Conservation (phyloP, 2,113 vertebrate species). For the Callorhinus ursinus region DNA sequence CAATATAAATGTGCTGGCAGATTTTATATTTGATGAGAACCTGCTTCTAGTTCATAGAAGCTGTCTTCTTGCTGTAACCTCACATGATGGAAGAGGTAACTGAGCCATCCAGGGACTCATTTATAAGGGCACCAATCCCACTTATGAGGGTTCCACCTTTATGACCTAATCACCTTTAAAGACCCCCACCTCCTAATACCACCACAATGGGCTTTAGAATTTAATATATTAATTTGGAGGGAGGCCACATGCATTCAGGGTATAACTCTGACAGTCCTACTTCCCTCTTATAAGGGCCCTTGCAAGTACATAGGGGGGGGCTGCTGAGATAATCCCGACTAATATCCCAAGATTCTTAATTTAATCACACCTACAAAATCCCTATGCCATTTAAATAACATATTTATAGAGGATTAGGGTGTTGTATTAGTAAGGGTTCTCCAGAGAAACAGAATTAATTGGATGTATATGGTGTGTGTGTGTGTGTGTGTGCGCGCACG, state of each 20-base stretch:
- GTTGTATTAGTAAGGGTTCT: neutral
- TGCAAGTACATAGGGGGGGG: neutral
- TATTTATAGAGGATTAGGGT: neutral
- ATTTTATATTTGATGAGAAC: neutral
- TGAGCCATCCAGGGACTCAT: neutral
- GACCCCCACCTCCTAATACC: neutral
- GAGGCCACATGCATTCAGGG: neutral
- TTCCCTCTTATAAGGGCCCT: neutral
- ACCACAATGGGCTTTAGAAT: neutral
- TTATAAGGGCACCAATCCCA: neutral
- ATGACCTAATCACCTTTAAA: neutral
- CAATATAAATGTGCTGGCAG: neutral
- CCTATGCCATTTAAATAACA: neutral
- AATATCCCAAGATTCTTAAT: neutral
- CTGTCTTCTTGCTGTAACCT: neutral
- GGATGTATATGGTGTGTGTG: neutral
- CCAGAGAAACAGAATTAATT: neutral
- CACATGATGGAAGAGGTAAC: neutral
- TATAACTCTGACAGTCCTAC: neutral
- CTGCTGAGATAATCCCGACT: neutral
- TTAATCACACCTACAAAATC: neutral
- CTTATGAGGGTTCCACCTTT: neutral
- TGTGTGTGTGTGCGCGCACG: neutral
- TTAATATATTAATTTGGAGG: neutral
- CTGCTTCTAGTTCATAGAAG: neutral